These are phyloP conservation scores for Pelmatolapia mariae DNA, from an alignment of 2,113 vertebrate species.

Conservation along the genomic window DNA sequence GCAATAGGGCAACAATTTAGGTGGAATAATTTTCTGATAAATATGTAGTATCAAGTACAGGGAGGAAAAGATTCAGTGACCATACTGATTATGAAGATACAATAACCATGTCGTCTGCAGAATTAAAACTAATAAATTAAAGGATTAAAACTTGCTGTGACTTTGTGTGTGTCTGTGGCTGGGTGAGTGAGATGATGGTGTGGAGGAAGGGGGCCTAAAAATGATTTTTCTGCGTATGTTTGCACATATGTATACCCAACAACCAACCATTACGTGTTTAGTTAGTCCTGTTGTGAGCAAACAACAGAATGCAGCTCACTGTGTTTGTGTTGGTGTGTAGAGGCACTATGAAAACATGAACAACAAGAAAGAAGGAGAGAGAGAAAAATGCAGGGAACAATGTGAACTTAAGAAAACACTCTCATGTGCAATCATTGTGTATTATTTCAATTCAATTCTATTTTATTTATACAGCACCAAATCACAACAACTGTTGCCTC, in stretches of 20 bases:
- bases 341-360: not conserved
- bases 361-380: not conserved
- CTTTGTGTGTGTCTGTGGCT: not conserved
- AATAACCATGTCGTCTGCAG: not conserved
- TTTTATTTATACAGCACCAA: not conserved
- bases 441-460: not conserved
- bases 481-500: not conserved
- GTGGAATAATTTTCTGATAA: not conserved
- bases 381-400: not conserved
- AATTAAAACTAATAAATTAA: not conserved
- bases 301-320: not conserved
- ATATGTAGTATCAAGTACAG: not conserved
- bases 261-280: not conserved
- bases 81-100: not conserved
- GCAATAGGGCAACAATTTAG: not conserved
- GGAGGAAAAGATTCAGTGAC: not conserved
- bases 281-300: not conserved
- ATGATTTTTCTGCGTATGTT: not conserved
- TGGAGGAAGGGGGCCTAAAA: not conserved
- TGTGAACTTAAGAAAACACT: not conserved
- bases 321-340: not conserved
- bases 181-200: not conserved
- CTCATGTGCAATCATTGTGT: rapidly evolving
- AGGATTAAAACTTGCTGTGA: not conserved
- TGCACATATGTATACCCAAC: not conserved